phyloP scores from a whole-genome alignment of 1,140 invertebrate genomes.

The Apis laboriosa region DNA sequence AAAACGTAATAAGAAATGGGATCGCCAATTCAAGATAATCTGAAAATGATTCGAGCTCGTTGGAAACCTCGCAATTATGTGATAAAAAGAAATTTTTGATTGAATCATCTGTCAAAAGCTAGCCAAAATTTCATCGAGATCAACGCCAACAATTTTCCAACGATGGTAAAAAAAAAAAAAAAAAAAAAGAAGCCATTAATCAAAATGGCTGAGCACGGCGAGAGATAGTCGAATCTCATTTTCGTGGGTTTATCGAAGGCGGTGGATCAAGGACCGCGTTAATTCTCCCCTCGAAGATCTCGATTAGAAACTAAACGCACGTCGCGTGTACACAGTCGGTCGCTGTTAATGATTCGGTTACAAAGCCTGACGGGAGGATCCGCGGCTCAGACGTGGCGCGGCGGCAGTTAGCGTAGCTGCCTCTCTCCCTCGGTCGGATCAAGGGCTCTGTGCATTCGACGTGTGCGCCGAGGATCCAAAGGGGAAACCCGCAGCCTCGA shows the following conservation, averaged over 20 bases:
- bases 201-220: background rate
- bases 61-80: too few relatives aligned
- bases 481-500: background rate
- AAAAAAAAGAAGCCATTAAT: too few relatives aligned
- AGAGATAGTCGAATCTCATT: background rate
- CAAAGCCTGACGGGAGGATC: constrained; percentile 37
- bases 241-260: background rate
- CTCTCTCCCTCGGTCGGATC: background rate
- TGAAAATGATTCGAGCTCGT: too few relatives aligned
- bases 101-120: too few relatives aligned
- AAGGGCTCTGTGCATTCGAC: constrained; percentile 30
- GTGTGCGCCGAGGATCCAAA: background rate
- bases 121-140: too few relatives aligned
- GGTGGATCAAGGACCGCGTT: constrained; percentile 35
- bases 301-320: constrained; percentile 44
- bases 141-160: too few relatives aligned
- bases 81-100: too few relatives aligned
- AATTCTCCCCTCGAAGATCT: constrained; percentile 29
- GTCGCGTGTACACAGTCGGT: constrained; percentile 26
- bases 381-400: constrained; percentile 16
- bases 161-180: too few relatives aligned
- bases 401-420: background rate
- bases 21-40: too few relatives aligned
- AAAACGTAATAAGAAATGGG: too few relatives aligned
- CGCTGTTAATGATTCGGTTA: constrained; percentile 46